A percentile compares a stretch with the other conserved stretches of the same genome.
phyloP scores from a whole-genome alignment of 2,113 vertebrate genomes.

The Nibea albiflora region DNA sequence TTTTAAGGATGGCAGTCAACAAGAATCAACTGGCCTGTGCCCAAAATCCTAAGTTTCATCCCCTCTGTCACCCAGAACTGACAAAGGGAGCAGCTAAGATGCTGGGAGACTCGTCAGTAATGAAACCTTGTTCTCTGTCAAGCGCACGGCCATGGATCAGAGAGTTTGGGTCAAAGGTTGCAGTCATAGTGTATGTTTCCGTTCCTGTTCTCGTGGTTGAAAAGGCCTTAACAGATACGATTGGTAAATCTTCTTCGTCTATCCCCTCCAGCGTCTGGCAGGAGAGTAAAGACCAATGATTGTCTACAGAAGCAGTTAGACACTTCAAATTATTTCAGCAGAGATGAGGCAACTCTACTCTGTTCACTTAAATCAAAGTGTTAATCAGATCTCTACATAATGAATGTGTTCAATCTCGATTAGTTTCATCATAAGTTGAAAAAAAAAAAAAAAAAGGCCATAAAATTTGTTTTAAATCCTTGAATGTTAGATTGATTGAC shows the following conservation, averaged over 20 bases:
- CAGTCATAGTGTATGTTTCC: conserved; percentile 30
- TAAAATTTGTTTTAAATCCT: conserved; percentile 28
- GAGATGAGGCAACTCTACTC: conserved; percentile 24
- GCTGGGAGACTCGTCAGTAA: conserved; percentile 44
- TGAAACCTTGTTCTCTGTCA: conserved; percentile 52
- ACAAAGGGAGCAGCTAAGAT: conserved; percentile 19
- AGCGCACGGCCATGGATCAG: conserved; percentile 25
- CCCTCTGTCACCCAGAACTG: conserved; percentile 48
- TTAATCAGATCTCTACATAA: conserved; percentile 42
- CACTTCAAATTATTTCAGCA: conserved; percentile 20
- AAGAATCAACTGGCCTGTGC: conserved; percentile 29
- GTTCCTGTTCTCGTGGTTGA: conserved; percentile 38
- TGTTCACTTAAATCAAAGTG: conserved; percentile 47
- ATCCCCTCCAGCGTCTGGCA: conserved; percentile 62
- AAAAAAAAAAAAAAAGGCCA: conserved; percentile 8
- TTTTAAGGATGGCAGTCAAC: conserved; percentile 45
- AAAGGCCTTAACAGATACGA: conserved; percentile 50
- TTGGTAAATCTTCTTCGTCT: conserved; percentile 31
- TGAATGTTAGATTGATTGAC: conserved; percentile 37
- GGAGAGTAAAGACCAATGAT: conserved; percentile 61
- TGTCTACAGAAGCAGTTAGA: conserved; percentile 36
- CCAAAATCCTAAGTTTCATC: conserved; percentile 40
- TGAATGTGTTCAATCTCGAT: conserved; percentile 22
- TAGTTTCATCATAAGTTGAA: conserved; percentile 28
- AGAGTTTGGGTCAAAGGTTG: conserved; percentile 31